These are phyloP conservation scores for Meloidogyne chitwoodi DNA, from an alignment of 1,140 invertebrate genomes.

Conservation along the genomic window DNA sequence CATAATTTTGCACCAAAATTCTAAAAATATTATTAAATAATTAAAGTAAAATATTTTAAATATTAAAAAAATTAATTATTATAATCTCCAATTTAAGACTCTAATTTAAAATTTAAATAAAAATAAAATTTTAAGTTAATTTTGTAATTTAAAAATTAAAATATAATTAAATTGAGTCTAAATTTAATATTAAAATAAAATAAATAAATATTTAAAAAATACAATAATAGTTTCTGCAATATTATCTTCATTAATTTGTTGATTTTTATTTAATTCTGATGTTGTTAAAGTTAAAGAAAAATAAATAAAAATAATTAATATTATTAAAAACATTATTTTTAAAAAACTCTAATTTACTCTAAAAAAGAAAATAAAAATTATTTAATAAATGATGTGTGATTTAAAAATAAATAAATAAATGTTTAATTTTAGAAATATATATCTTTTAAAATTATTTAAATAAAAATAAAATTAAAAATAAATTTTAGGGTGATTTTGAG, in stretches of 20 bases:
- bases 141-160: too few relatives aligned
- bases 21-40: background rate
- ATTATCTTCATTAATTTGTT: background rate
- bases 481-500: background rate
- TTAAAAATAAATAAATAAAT: background rate
- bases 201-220: too few relatives aligned
- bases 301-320: background rate
- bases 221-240: background rate
- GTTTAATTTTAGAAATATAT: background rate
- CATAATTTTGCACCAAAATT: background rate
- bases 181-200: too few relatives aligned
- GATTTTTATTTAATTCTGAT: background rate
- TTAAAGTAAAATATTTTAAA: too few relatives aligned
- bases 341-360: background rate
- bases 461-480: background rate
- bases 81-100: too few relatives aligned
- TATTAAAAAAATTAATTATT: too few relatives aligned
- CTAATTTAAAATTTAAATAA: too few relatives aligned
- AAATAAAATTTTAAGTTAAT: too few relatives aligned
- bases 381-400: background rate
- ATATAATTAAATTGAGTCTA: too few relatives aligned
- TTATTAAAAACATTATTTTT: background rate
- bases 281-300: background rate
- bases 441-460: too few relatives aligned
- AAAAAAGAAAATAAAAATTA: background rate